Percentiles rank a stretch among this genome's conserved stretches.
These are phyloP conservation scores for Hypocryptadius cinnamomeus DNA, from an alignment of 2,113 vertebrate genomes.

Conservation along the genomic window DNA sequence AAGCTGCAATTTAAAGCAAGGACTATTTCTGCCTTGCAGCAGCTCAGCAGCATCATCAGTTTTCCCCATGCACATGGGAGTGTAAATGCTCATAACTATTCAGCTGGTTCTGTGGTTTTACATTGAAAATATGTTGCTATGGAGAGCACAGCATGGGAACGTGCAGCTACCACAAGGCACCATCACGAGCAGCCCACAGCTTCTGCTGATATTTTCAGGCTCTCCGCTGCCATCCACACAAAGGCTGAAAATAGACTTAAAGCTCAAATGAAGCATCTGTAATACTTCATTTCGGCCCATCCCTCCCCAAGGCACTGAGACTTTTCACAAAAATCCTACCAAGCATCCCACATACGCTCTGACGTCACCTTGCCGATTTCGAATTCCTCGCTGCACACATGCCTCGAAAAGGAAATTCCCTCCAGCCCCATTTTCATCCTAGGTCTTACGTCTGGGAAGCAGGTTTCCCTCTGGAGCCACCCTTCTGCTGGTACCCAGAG, in stretches of 20 bases:
- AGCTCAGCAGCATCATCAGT: background rate
- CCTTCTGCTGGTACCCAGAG: background rate
- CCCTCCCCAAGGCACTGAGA: background rate
- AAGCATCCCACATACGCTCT: conserved; percentile 14
- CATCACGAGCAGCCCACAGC: conserved; percentile 5
- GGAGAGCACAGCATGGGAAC: background rate
- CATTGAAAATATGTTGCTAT: conserved; percentile 42
- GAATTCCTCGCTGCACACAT: background rate
- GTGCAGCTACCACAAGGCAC: background rate
- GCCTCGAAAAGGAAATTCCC: conserved; percentile 16
- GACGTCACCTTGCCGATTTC: conserved; percentile 3
- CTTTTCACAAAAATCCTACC: conserved; percentile 20
- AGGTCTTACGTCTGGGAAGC: background rate
- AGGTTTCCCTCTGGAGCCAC: background rate
- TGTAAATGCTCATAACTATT: background rate
- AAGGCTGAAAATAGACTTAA: conserved; percentile 46
- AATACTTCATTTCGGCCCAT: conserved; percentile 13
- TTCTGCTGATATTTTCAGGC: conserved; percentile 42
- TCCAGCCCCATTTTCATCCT: background rate
- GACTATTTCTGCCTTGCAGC: background rate
- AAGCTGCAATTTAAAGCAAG: background rate
- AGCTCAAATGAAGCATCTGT: conserved; percentile 34
- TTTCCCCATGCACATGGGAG: background rate
- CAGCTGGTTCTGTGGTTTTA: conserved; percentile 13
- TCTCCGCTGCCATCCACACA: background rate